Conservation (phyloP, 2,797 vertebrate species). For the Cynopterus sphinx region DNA sequence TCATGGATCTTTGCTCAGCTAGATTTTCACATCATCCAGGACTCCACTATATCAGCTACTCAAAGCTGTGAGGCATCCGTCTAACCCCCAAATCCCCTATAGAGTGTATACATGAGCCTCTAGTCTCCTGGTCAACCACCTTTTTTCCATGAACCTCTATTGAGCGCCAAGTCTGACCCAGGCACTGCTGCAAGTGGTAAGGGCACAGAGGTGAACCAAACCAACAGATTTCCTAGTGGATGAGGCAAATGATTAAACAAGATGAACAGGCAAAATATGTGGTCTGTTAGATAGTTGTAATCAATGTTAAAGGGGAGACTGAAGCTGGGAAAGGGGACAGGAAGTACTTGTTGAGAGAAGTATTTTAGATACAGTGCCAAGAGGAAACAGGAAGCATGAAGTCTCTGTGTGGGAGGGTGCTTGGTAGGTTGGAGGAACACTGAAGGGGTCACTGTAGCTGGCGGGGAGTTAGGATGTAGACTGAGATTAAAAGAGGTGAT, state of each 20-base stretch:
- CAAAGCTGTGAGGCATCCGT: neutral
- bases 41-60: neutral
- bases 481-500: neutral
- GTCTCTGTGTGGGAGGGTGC: neutral
- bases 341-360: neutral
- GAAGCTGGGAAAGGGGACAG: neutral
- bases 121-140: neutral
- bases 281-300: neutral
- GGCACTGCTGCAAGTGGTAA: neutral
- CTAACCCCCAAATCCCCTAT: neutral
- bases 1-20: neutral
- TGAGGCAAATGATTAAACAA: neutral
- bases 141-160: neutral
- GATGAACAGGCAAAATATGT: too few species aligned
- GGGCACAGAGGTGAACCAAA: neutral
- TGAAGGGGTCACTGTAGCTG: neutral
- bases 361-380: neutral
- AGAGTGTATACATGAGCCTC: neutral
- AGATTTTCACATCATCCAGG: neutral
- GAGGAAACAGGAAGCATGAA: neutral
- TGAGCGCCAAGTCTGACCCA: neutral
- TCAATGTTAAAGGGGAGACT: neutral
- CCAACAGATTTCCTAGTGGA: neutral
- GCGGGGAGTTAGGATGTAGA: neutral
- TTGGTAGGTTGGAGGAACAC: neutral